These are phyloP conservation scores for Podotricha telesiphe DNA, from an alignment of 2,888 invertebrate species.

Conservation along the genomic window DNA sequence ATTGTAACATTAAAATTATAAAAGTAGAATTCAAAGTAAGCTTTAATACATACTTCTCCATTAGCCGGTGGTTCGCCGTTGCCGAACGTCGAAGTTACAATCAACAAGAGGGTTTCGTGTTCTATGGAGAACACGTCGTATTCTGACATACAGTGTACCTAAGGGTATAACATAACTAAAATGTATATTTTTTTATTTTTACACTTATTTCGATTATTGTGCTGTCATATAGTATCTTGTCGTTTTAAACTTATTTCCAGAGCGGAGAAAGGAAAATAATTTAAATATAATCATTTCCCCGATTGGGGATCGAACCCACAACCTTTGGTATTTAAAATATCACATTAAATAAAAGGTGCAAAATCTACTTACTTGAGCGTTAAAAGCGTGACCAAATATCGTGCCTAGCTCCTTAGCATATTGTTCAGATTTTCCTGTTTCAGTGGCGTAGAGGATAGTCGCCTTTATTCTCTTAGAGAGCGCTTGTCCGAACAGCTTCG, in stretches of 20 bases:
- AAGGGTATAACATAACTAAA: slow-evolving; percentile 27
- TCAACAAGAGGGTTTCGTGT: slow-evolving; percentile 94
- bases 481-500: slow-evolving; percentile 96
- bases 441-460: slow-evolving; percentile 96
- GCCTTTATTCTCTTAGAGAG: slow-evolving; percentile 96
- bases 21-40: neutral
- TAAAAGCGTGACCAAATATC: slow-evolving; percentile 96
- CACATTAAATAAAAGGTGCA: neutral
- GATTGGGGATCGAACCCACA: too few relatives aligned
- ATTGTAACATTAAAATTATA: too few relatives aligned
- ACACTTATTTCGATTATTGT: too few relatives aligned
- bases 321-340: too few relatives aligned
- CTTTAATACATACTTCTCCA: slow-evolving; percentile 88
- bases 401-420: slow-evolving; percentile 95
- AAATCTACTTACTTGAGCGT: slow-evolving; percentile 88
- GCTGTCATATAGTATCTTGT: too few relatives aligned
- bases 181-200: too few relatives aligned
- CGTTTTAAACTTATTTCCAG: too few relatives aligned
- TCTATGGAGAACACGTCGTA: slow-evolving; percentile 97
- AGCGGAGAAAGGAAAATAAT: too few relatives aligned
- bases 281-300: too few relatives aligned
- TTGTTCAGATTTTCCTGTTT: slow-evolving; percentile 97
- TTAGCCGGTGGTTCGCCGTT: slow-evolving; percentile 99
- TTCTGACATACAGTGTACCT: slow-evolving; percentile 96
- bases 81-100: slow-evolving; percentile 97